Percentiles rank a stretch among this genome's conserved stretches.
Conservation (phyloP, 1,140 invertebrate species). For the Sipha flava region DNA sequence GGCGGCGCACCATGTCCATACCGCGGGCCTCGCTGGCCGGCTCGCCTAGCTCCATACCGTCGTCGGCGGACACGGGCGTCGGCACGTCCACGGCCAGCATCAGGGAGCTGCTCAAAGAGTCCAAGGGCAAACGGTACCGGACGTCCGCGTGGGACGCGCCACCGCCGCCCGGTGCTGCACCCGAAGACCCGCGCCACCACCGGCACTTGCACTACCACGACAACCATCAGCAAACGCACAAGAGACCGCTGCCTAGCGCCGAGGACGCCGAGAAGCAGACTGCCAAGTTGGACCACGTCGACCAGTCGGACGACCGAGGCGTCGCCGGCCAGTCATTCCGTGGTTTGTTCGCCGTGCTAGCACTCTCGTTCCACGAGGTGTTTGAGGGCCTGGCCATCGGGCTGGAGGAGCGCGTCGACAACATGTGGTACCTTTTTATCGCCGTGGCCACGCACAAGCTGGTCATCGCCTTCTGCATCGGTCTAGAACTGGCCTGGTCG, state of each 20-base stretch:
- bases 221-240: background rate
- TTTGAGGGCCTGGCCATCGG: slow-evolving; percentile 77
- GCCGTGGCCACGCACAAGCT: slow-evolving; percentile 68
- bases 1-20: slow-evolving; percentile 47
- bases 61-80: background rate
- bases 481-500: slow-evolving; percentile 58
- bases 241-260: background rate
- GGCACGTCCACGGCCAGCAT: slow-evolving; percentile 38
- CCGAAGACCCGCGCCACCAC: background rate
- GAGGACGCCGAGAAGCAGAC: slow-evolving; percentile 7
- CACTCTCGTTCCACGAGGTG: slow-evolving; percentile 69
- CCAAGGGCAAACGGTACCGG: slow-evolving; percentile 19
- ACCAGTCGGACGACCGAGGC: background rate
- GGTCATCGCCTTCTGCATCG: slow-evolving; percentile 62
- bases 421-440: slow-evolving; percentile 58
- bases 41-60: background rate
- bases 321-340: slow-evolving; percentile 47
- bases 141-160: background rate
- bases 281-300: slow-evolving; percentile 1
- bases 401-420: slow-evolving; percentile 54
- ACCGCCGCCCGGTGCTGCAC: background rate
- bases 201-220: background rate
- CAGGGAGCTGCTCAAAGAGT: slow-evolving; percentile 37
- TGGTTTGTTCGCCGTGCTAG: slow-evolving; percentile 59
- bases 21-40: slow-evolving; percentile 35